Base-by-base conservation (phyloP, 92 coral and sea anemone species). In the Porites divaricata region DNA sequence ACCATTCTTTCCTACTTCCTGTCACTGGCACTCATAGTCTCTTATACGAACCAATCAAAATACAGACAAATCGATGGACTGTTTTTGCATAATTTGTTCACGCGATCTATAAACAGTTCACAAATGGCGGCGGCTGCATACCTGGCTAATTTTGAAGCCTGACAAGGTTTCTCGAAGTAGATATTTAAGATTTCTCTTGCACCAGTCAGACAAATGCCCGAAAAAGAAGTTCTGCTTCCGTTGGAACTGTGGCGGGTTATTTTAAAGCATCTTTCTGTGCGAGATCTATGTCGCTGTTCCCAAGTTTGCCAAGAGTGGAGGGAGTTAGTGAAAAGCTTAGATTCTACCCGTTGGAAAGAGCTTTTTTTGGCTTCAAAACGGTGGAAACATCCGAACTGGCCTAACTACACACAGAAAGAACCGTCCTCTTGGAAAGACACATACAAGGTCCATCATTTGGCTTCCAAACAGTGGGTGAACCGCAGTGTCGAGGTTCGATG, bases 361-460 rank as follows among this genome's bases (percentile, higher is more conserved):
- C 92, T 96, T 14, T 96, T 90, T 76, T 87, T 96, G 66, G 84
- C 90, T 14, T 87, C 91, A 15, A 94, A 96, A 78, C 91, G 91
- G 63, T 96, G 99, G 99, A 90, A 92, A 75, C 98, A 96, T 88
- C 99, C 99, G 16, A 94, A 94, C 85, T 96, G 99, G 99, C 99
- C 99, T 45, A 95, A 90, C 75, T 86, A 76, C 78, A 88, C 98
- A 5, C 86, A 87, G 59, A 89, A 91, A 58, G 99, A 96, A 28
- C 99, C 99, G 12, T 83, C 90, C 6, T 96, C 99, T 21, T 96
- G 99, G 99, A 95, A 96, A 76, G 92, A 85, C 28, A 95, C 93
- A 15, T 96, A 96, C 76, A 96, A 96, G 52, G 85, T 78, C 6
- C 96, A 93, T 61, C 89, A 92, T 79, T 72, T 96, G 63, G 96